Base-by-base conservation (phyloP, 2,113 vertebrate species). In the Callithrix jacchus region DNA sequence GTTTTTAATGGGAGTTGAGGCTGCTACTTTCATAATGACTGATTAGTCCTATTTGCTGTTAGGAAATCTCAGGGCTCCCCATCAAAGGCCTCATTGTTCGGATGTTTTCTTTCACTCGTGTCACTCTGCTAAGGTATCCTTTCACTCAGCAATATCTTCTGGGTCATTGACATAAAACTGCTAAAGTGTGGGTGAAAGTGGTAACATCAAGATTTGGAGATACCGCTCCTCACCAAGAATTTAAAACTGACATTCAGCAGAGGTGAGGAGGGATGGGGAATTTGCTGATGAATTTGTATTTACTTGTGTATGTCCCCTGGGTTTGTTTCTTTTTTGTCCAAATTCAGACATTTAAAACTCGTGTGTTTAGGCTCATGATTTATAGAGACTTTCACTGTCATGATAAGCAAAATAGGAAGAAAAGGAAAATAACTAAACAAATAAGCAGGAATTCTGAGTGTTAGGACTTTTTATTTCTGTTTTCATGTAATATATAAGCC, bases 61-160 rank as follows among this genome's bases (percentile, higher is more conserved):
- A 84, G 87, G 94, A 96, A 97, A 94, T 61, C 80, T 66, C 9
- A 7, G 18, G 37, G 54, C 49, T 89, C 66, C 8, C n/a, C 64
- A 56, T 83, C 64, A 95, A 95, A 98, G 77, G 58, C n/a, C 66
- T 92, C 84, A 90, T 88, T 97, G 93, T 97, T 80, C 49, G 74
- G 10, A 52, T 58, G 18, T 54, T 88, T 74, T 68, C 47, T 80
- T 94, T 45, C 58, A 23, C 49, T 77, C 64, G n/a, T 93, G 82
- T 91, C 70, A 90, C 37, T n/a, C 76, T 58, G 87, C 54, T 74
- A 20, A 77, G 52, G 84, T 68, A 16, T 30, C 94, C 95, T 97
- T 98, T 97, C 96, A 85, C 94, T 97, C 86, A 85, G 74, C 37
- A 58, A 27, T 18, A 11, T 64, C 79, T 91, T 74, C 73, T 76